These are phyloP conservation scores for Sakesphorus luctuosus DNA, from an alignment of 2,113 vertebrate genomes.

Conservation along the genomic window DNA sequence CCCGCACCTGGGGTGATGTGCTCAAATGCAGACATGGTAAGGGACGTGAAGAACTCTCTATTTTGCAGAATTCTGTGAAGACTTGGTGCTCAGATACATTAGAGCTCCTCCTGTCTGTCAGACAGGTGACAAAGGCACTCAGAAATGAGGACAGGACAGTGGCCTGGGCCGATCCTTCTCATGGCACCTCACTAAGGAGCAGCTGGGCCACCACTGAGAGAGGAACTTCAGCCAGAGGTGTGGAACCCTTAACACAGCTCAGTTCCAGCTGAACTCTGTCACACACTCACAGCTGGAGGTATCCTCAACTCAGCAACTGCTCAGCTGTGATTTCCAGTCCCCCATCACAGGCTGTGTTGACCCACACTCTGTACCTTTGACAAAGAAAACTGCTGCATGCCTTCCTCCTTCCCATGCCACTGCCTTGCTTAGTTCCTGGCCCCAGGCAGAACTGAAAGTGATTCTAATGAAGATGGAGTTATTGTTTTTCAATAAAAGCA, in stretches of 20 bases:
- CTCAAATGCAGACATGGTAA: neutral
- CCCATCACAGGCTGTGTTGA: neutral
- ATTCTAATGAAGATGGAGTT: constrained; percentile 4
- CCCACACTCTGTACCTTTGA: neutral
- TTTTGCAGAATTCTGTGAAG: neutral
- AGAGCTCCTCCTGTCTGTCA: neutral
- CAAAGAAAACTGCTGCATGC: neutral
- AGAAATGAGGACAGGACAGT: neutral
- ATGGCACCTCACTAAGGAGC: neutral
- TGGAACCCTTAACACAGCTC: neutral
- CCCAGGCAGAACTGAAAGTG: neutral
- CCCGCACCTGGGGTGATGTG: neutral
- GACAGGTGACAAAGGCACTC: neutral
- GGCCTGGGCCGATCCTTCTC: neutral
- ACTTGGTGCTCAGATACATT: neutral
- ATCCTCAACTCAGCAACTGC: neutral
- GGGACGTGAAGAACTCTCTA: neutral
- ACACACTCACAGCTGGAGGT: neutral
- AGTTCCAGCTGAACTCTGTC: neutral
- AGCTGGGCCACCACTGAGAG: neutral
- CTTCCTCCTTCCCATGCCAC: neutral
- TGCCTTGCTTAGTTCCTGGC: neutral
- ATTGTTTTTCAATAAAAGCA: neutral
- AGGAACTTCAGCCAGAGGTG: neutral
- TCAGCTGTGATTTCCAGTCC: neutral